phyloP scores from a whole-genome alignment of 2,113 vertebrate genomes.

The Vimba vimba region DNA sequence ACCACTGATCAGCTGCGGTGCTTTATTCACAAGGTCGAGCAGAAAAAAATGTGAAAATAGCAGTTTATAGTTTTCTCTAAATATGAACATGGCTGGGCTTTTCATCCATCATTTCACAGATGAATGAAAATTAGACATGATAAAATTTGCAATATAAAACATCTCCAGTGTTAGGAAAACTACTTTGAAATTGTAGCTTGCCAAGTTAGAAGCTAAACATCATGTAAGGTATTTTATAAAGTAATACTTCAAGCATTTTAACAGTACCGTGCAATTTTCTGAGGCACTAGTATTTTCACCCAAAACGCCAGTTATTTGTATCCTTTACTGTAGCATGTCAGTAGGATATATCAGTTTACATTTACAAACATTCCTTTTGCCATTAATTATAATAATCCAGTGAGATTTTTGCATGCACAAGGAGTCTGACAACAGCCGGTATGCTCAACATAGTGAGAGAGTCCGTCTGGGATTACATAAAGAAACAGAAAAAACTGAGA shows the following conservation, averaged over 20 bases:
- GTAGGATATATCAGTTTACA: no score
- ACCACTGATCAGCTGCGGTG: background rate
- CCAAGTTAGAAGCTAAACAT: background rate
- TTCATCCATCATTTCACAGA: constrained; percentile 1
- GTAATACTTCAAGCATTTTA: background rate
- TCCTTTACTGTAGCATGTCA: no score
- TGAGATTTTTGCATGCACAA: no score
- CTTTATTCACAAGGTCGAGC: constrained; percentile 6
- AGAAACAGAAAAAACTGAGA: no score
- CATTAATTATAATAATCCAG: no score
- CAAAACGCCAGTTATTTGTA: no score
- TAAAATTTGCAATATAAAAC: background rate
- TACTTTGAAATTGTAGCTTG: background rate
- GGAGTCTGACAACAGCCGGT: no score
- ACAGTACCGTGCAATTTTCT: no score
- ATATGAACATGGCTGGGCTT: background rate
- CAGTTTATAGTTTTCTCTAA: background rate
- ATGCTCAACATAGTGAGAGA: no score
- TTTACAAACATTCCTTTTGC: no score
- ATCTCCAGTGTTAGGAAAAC: background rate
- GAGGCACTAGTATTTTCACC: no score
- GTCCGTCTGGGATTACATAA: no score
- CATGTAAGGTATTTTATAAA: background rate
- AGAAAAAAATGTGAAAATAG: constrained; percentile 3
- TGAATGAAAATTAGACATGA: constrained; percentile 11